Conservation (phyloP, 2,113 vertebrate genomes). For the Condylura cristata region DNA sequence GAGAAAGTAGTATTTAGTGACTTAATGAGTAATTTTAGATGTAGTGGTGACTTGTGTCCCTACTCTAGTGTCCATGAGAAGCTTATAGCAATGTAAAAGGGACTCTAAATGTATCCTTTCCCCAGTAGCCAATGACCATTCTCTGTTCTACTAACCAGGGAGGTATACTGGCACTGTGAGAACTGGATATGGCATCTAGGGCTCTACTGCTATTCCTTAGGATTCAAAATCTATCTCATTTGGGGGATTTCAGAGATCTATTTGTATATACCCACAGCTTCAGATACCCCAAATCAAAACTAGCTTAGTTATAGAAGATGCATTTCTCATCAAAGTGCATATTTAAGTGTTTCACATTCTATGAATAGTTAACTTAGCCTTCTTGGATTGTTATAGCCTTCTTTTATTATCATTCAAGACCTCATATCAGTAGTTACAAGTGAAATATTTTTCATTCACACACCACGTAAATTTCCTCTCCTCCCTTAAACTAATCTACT, state of each 20-base stretch:
- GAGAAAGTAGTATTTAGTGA: background rate
- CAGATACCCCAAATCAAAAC: slow-evolving; percentile 4
- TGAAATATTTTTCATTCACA: background rate
- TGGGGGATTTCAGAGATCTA: background rate
- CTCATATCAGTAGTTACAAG: background rate
- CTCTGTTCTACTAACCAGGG: background rate
- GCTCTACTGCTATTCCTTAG: background rate
- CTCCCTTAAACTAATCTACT: background rate
- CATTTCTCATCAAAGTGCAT: background rate
- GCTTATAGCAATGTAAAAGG: background rate
- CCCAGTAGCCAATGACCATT: background rate
- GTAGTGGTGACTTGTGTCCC: background rate
- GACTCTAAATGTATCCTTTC: background rate
- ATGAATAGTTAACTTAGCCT: background rate
- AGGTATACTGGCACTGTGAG: background rate
- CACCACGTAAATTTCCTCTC: background rate
- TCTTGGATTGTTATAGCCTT: background rate
- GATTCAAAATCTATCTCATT: background rate
- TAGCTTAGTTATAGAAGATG: background rate
- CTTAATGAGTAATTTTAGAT: background rate
- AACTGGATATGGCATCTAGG: background rate
- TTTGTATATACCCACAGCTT: background rate
- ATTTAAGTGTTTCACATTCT: background rate
- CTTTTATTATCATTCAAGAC: background rate
- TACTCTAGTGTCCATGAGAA: background rate